These are phyloP conservation scores for Thrips palmi DNA, from an alignment of 1,140 invertebrate species.

Conservation along the genomic window DNA sequence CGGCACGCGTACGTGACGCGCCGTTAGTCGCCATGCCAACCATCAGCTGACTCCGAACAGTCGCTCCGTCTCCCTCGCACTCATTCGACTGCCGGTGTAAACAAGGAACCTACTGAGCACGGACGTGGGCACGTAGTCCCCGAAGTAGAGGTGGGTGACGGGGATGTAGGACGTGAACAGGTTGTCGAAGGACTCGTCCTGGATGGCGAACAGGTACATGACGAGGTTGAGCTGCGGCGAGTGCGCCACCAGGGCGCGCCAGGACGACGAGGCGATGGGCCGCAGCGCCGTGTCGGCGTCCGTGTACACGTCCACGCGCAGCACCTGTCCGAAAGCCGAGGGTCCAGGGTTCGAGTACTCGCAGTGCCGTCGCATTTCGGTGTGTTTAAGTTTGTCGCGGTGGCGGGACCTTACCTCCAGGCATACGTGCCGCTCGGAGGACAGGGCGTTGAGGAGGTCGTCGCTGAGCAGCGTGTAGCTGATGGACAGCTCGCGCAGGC, in stretches of 20 bases:
- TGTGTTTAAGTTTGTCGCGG: conserved; percentile 20
- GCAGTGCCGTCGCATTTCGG: too few relatives aligned
- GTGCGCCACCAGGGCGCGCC: conserved; percentile 18
- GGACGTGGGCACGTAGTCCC: conserved; percentile 19
- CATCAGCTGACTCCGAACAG: too few relatives aligned
- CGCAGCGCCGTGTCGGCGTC: conserved; percentile 18
- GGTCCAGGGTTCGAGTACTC: too few relatives aligned
- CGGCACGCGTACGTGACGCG: too few relatives aligned
- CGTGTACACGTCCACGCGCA: conserved; percentile 21
- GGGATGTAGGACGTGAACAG: conserved; percentile 20
- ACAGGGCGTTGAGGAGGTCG: conserved; percentile 20
- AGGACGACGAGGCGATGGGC: conserved; percentile 19
- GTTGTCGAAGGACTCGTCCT: conserved; percentile 20
- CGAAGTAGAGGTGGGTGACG: conserved; percentile 25
- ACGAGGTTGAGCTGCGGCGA: conserved; percentile 22
- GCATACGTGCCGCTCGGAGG: conserved; percentile 15
- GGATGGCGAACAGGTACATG: conserved; percentile 23
- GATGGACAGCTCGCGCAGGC: conserved; percentile 22
- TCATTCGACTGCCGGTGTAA: too few relatives aligned
- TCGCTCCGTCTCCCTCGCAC: too few relatives aligned
- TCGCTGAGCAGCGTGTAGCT: conserved; percentile 23
- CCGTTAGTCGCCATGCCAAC: too few relatives aligned
- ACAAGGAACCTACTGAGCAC: conserved; percentile 18
- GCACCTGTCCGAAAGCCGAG: too few relatives aligned
- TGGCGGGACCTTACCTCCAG: too few relatives aligned